These are phyloP conservation scores for Tipula unca DNA, from an alignment of 2,888 invertebrate genomes.

Conservation along the genomic window DNA sequence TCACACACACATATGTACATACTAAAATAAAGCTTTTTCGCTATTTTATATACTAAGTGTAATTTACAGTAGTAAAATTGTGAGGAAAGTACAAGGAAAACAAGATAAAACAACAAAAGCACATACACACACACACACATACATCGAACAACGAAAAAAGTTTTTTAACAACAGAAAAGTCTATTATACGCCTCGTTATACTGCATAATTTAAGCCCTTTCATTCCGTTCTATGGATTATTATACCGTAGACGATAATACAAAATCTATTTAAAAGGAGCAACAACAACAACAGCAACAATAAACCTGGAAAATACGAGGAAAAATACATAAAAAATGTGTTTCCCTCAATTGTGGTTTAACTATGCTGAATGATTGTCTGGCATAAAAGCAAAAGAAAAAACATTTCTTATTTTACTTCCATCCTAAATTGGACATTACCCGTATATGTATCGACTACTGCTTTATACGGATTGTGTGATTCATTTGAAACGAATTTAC, in stretches of 20 bases:
- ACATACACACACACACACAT: too few species aligned
- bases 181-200: neutral
- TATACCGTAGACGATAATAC: conserved; percentile 14
- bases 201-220: conserved; percentile 14
- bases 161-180: neutral
- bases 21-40: neutral
- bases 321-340: neutral
- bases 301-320: neutral
- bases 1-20: neutral
- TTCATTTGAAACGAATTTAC: neutral
- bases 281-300: neutral
- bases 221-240: neutral
- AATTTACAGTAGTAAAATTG: neutral
- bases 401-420: neutral
- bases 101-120: neutral
- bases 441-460: neutral
- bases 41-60: neutral
- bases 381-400: neutral
- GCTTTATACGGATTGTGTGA: neutral
- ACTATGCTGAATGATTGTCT: conserved; percentile 8
- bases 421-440: neutral
- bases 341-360: conserved; percentile 14
- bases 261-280: neutral
- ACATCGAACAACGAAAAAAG: neutral
- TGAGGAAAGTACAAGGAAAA: neutral